Base-by-base conservation (phyloP, 2,888 invertebrate genomes). In the Pollenia angustigena region DNA sequence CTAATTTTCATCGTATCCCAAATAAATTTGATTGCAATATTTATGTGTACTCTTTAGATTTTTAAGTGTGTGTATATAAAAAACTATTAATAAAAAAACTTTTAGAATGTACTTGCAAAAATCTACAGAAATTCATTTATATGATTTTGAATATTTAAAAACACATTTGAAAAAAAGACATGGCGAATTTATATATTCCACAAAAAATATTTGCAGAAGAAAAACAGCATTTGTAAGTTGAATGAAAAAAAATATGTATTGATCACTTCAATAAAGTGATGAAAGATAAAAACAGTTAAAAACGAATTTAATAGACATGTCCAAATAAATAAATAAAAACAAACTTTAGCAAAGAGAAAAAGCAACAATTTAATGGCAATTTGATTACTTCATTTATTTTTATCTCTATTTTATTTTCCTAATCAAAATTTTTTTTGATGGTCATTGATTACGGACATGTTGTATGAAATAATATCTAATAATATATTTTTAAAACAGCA, bases 301-400 rank as follows among this genome's bases (percentile, higher is more conserved):
- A 52, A 40, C 40, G 2, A 32, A 40, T 69, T 69, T 6, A 50
- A 32, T 50, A 32, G 48, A 69, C 52, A 69, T 69, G 32, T 52
- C n/a, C 23, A 32, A 12, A 69, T n/a, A 69, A 50, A 69, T 1
- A 40, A 66, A 32, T 48, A 69, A 52, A 16, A n/a, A 50, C 11
- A 14, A 40, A 69, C 7, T 32, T 32, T 32, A 32, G 4, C 32
- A 32, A 2, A 52, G 16, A 69, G 8, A 11, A 40, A 52, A 76
- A 82, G 42, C 71, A 80, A 58, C 79, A 86, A 79, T 83, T 81
- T 82, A 82, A 82, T 82, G 78, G 82, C 62, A 62, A 82, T 82
- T 85, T 85, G 82, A 85, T 85, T 85, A 81, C 69, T 60, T 69
- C 74, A 69, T 79, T 32, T 40, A 68, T 23, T 32, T 68, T 1